Conservation (phyloP, 2,888 invertebrate species). For the Hemicrepidius hirtus region DNA sequence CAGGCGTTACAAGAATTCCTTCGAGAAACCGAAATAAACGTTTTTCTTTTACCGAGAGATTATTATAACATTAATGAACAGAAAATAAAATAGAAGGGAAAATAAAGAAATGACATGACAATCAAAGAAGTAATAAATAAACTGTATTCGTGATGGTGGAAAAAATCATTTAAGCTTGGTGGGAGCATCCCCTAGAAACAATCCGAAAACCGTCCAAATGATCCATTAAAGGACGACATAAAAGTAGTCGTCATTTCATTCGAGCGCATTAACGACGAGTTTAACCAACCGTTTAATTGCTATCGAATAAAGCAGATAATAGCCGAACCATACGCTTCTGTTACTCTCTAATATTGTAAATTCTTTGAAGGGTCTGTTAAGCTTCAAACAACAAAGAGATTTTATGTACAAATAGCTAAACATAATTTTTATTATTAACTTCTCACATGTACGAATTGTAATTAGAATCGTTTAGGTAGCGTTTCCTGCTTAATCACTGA, state of each 20-base stretch:
- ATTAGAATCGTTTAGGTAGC: neutral
- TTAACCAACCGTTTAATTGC: constrained; percentile 33
- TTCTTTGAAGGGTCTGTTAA: constrained; percentile 6
- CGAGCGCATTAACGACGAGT: constrained; percentile 17
- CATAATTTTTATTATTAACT: no score
- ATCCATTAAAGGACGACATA: constrained; percentile 12
- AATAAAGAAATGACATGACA: no score
- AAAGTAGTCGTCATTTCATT: constrained; percentile 26
- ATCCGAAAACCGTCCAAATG: constrained; percentile 4
- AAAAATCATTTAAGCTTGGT: no score
- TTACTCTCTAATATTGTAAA: constrained; percentile 7
- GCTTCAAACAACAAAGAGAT: neutral
- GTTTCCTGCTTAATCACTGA: constrained; percentile 27
- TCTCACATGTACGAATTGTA: no score
- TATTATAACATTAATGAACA: no score
- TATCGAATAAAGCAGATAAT: constrained; percentile 27
- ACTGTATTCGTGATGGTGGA: no score
- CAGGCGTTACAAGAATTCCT: no score
- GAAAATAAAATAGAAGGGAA: no score
- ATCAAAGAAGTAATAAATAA: no score
- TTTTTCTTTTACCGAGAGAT: no score
- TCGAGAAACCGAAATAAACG: no score
- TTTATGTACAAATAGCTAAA: no score
- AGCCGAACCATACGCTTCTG: constrained; percentile 7
- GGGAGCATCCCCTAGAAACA: neutral